Conservation (phyloP, 2,888 invertebrate species). For the Dugesia japonica region DNA sequence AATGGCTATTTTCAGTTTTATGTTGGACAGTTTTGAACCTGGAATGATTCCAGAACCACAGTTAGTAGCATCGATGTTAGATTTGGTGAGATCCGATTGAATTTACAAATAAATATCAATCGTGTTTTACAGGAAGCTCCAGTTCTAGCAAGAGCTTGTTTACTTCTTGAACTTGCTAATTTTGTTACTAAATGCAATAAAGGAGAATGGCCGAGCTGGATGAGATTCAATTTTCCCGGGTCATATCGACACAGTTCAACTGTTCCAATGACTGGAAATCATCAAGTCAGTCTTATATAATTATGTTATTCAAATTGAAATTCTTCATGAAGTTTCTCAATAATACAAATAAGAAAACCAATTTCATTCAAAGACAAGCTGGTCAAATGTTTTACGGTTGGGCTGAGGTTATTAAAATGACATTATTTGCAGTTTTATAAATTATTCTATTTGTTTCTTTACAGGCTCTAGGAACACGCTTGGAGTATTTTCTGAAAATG, state of each 20-base stretch:
- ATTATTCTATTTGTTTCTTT: conserved; percentile 11
- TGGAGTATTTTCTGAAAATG: conserved; percentile 67
- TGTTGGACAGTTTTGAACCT: conserved; percentile 82
- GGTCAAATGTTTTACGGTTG: conserved; percentile 93
- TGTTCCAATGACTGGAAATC: background rate
- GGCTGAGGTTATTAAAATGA: conserved; percentile 62
- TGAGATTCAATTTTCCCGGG: conserved; percentile 67
- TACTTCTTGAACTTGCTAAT: conserved; percentile 80
- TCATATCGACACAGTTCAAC: conserved; percentile 47
- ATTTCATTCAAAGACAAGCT: conserved; percentile 68
- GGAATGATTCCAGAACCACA: conserved; percentile 89
- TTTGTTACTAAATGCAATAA: conserved; percentile 92
- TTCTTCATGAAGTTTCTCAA: background rate
- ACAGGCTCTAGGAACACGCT: conserved; percentile 67
- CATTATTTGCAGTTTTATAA: background rate
- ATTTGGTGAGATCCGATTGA: conserved; percentile 69
- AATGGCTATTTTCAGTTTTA: conserved; percentile 70
- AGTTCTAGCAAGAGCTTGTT: conserved; percentile 72
- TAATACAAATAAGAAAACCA: conserved; percentile 43
- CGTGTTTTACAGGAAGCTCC: conserved; percentile 90
- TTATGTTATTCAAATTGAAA: background rate
- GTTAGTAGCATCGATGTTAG: conserved; percentile 75
- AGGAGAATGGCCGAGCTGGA: conserved; percentile 95
- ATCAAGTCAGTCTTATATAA: background rate
- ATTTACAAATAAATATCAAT: too few relatives aligned